Base-by-base conservation (phyloP, 2,888 invertebrate species). In the Mellilla xanthometata region DNA sequence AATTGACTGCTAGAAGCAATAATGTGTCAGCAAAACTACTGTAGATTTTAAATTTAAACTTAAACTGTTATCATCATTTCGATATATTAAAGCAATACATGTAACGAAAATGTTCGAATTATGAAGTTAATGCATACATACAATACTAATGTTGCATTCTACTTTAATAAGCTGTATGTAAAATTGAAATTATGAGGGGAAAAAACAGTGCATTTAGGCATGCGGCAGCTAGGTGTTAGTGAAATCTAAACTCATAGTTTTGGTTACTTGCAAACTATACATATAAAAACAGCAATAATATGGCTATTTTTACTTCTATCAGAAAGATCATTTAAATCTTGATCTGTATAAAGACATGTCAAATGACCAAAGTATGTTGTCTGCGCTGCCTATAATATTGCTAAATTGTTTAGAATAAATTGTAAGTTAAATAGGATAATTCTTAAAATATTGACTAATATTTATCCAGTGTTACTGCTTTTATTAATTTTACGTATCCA, bases 1-100 rank as follows among this genome's bases (percentile, higher is more conserved):
- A 54, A 49, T 48, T 51, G 59, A 60, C 58, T 63, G 67, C 38
- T 60, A 49, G 57, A 69, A 75, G 76, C 75, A 76, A 78, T 78
- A 78, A 73, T 58, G 56, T 56, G 55, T 54, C 42, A 61, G 62
- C 56, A 63, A 53, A 65, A 41, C n/a, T 44, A 33, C 35, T 32
- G 27, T 35, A 40, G 27, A 30, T 24, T 59, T n/a, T n/a, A n/a
- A n/a, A n/a, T n/a, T 44, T 3, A 19, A 19, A 1, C 1, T 55
- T 58, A 52, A 53, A 55, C 47, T 58, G 51, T 58, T 64, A 60
- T 24, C 22, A 38, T 24, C 22, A 38, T 23, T 62, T 62, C 54
- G 56, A 61, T 60, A 64, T 62, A 47, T 61, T 62, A 51, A 62
- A 67, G 69, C 64, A 70, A 69, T 72, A 46, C 32, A 8, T 23